Evolutionary conservation across 2,113 vertebrate genomes (phyloP), one percentile per base, ranked within the genome.

Genomic region (Martes martes): DNA sequence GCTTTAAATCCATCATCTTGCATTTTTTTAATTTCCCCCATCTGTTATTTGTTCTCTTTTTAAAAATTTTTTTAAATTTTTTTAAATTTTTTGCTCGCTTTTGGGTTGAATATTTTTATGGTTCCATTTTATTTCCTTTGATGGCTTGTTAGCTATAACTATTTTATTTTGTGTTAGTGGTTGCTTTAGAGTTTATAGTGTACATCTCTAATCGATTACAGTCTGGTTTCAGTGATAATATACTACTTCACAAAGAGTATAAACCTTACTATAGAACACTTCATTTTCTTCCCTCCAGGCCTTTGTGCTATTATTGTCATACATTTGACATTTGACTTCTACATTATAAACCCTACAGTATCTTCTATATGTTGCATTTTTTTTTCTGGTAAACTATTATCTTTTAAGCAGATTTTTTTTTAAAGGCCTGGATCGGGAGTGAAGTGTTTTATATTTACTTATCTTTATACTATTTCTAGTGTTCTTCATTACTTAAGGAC

Each of bases 1-100:
- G 13, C n/a, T 59, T 92, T 87, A 95, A 94, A 57, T 73, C 23
- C 11, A 52, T 39, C 86, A 18, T 78, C 52, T 92, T 85, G 28
- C 45, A 31, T 52, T 81, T 89, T 76, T 39, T 65, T 24, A 47
- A 73, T 84, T 87, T 95, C 74, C 87, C 4, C 47, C 63, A 92
- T 96, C 74, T 97, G 47, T 63, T 97, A 23, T 88, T 89, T 95
- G 91, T 91, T 94, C 79, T 4, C 50, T 89, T 74, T 55, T 55
- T 52, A 52, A 52, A 52, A 52, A 1, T 74, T 74, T 4, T 74
- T 74, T 13, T 1, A 50, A 69, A 61, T 21, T 16, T 19, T 39
- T 78, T 47, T 28, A 55, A 79, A 59, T 96, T 82, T 90, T 94
- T 61, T 87, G 24, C 36, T 18, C 74, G 88, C 59, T 91, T 96